Conservation (phyloP, 1,140 invertebrate species). For the Tachypleus tridentatus region DNA sequence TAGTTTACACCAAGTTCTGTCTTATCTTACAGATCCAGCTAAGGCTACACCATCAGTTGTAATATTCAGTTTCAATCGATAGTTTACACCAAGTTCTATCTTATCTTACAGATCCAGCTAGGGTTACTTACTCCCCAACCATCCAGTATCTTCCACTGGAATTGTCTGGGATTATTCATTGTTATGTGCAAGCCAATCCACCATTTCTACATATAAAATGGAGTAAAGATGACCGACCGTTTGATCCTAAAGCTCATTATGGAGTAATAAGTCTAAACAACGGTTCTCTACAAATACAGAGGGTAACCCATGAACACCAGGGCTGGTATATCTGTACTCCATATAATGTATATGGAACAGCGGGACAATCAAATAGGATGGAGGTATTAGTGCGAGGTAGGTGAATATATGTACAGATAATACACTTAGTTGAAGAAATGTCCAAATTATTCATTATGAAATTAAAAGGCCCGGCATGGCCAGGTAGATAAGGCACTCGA, state of each 20-base stretch:
- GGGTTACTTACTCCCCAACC: conserved; percentile 87
- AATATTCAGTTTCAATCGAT: no score
- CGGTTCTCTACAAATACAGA: conserved; percentile 73
- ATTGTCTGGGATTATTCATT: conserved; percentile 83
- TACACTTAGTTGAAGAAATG: no score
- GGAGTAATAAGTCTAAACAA: conserved; percentile 88
- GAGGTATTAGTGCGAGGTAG: conserved; percentile 66
- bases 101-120: conserved; percentile 61
- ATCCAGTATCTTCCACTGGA: conserved; percentile 88
- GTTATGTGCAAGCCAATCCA: conserved; percentile 92
- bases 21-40: conserved; percentile 57
- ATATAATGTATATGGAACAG: conserved; percentile 84
- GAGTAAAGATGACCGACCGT: conserved; percentile 84
- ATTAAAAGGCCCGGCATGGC: no score
- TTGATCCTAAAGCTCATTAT: conserved; percentile 84
- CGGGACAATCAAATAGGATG: conserved; percentile 82
- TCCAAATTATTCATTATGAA: no score
- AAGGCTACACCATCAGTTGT: conserved; percentile 52
- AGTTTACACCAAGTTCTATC: no score
- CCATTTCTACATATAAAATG: conserved; percentile 89
- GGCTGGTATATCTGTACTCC: conserved; percentile 86
- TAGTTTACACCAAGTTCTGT: no score
- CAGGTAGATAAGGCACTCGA: no score
- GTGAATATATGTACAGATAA: background rate
- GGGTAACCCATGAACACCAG: conserved; percentile 38